Conservation (phyloP, 2,113 vertebrate genomes). For the Meleagris gallopavo region DNA sequence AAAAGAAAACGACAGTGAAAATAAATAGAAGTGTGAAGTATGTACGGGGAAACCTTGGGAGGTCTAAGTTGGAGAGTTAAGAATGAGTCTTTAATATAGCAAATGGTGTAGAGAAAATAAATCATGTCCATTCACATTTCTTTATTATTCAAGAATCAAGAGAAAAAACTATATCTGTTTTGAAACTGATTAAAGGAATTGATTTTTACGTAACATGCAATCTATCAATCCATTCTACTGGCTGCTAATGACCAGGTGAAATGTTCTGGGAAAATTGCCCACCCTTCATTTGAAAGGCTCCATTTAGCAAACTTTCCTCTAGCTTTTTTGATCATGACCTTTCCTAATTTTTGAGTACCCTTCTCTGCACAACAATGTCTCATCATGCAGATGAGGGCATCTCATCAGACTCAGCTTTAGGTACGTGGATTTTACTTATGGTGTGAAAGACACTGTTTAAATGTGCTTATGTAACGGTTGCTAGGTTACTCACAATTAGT, state of each 20-base stretch:
- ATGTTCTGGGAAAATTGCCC: background rate
- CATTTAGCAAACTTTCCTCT: background rate
- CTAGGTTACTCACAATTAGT: background rate
- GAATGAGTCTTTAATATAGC: background rate
- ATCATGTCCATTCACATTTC: background rate
- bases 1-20: background rate
- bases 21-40: background rate
- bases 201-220: background rate
- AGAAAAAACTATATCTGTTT: background rate
- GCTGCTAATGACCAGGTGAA: background rate
- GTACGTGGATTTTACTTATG: background rate
- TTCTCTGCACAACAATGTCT: background rate
- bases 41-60: background rate
- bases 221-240: background rate
- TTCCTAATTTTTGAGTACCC: background rate
- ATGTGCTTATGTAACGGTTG: background rate
- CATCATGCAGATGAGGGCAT: background rate
- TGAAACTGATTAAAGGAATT: background rate
- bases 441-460: no score
- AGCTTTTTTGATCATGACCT: background rate
- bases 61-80: background rate
- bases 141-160: background rate
- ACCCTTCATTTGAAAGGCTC: accelerated
- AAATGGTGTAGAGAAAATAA: background rate
- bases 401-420: background rate